These are phyloP conservation scores for Martes martes DNA, from an alignment of 2,113 vertebrate genomes.

Conservation along the genomic window DNA sequence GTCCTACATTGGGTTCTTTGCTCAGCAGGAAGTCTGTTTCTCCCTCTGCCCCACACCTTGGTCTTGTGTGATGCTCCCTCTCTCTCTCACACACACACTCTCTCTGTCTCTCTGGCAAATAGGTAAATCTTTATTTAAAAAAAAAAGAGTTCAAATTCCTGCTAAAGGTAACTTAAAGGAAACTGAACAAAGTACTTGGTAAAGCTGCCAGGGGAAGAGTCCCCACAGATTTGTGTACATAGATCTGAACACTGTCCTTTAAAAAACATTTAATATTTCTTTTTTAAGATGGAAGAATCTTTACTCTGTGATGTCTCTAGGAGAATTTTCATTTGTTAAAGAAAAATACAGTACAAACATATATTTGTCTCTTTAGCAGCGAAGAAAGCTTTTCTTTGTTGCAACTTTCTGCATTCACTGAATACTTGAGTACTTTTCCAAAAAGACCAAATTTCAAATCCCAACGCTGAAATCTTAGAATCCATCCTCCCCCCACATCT, in stretches of 20 bases:
- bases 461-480: background rate
- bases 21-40: background rate
- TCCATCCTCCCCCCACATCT: background rate
- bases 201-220: background rate
- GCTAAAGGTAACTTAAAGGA: background rate
- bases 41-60: background rate
- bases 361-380: background rate
- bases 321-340: conserved; percentile 15
- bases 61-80: background rate
- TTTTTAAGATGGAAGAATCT: background rate
- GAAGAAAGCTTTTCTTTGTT: conserved; percentile 9
- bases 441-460: conserved; percentile 12
- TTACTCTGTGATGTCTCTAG: conserved; percentile 15
- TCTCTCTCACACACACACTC: too few relatives aligned
- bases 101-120: background rate
- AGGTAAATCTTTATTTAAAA: background rate
- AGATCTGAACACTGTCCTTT: background rate
- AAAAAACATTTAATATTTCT: background rate
- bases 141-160: background rate
- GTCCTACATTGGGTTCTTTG: background rate
- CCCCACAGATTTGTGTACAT: background rate
- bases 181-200: background rate
- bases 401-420: background rate
- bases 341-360: background rate
- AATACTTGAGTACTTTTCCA: background rate